Percentiles rank a stretch among this genome's conserved stretches.
Conservation (phyloP, 2,113 vertebrate species). For the Genyomyrus donnyi region DNA sequence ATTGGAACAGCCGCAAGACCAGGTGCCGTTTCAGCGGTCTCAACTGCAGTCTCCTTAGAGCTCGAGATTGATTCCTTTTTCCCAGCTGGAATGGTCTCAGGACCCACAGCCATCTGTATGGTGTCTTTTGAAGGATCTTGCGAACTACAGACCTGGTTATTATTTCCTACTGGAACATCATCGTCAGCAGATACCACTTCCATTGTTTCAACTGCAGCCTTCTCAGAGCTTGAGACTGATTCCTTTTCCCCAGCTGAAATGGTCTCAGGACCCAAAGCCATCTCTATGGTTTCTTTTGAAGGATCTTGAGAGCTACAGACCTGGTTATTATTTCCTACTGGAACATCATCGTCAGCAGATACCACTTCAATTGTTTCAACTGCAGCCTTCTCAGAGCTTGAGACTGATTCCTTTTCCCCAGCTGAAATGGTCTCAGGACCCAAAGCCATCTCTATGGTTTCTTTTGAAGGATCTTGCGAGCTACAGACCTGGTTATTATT, state of each 20-base stretch:
- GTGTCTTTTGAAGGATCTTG: background rate
- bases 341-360: background rate
- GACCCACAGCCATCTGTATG: background rate
- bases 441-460: background rate
- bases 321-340: background rate
- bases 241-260: background rate
- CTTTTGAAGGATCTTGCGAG: background rate
- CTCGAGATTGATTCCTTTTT: background rate
- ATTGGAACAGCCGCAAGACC: background rate
- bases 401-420: slow-evolving; percentile 42
- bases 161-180: background rate
- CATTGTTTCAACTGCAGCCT: background rate
- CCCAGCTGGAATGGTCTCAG: background rate
- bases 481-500: background rate
- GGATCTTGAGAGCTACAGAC: background rate
- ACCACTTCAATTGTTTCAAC: background rate
- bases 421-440: slow-evolving; percentile 28
- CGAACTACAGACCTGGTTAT: too few relatives aligned
- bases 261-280: background rate
- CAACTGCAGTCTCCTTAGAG: background rate
- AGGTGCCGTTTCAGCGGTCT: background rate
- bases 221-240: background rate
- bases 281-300: background rate
- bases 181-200: background rate
- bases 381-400: background rate